Evolutionary conservation across 2,888 invertebrate genomes (phyloP), one percentile per base, ranked within the genome.

Genomic region (Lomographa bimaculata): DNA sequence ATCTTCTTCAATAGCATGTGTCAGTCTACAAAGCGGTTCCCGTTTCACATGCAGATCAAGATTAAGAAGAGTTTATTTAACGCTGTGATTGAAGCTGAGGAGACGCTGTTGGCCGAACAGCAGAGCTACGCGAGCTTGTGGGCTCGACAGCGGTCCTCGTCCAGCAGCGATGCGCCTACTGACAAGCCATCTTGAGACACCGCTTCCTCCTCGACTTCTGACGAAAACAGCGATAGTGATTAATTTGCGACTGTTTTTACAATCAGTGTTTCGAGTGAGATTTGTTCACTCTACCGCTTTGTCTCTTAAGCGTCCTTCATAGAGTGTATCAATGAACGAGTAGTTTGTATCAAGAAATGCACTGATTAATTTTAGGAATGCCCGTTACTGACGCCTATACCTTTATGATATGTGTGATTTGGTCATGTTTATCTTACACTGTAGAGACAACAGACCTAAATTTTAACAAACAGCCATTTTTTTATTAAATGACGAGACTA

Each of bases 1-100:
- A 80, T 79, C 41, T 87, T 87, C 70, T 87, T 87, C 70, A 79
- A 74, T 64, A 70, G 85, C 71, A 87, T 87, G 87, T 86, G 86
- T 60, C 84, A 86, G 65, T 71, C 82, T 26, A 81, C 86, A 17
- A 84, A 84, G 64, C 73, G 86, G 17, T 67, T 87, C 46, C 80
- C 87, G 7, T 83, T 75, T 56, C 75, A 74, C 11, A 69, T 82
- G 42, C 87, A 87, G 64, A 76, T 87, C 46, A 72, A 73, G 56
- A 82, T 87, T 49, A 86, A 85, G 68, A 67, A 71, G 50, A 65
- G 67, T 29, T 63, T 87, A 46, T 87, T 87, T 66, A 63, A 64
- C 39, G 83, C 82, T 17, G 87, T 87, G 30, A 68, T 73, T 34
- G 79, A 71, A 49, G 85, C 82, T 10, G 87, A 87, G 65, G 82